phyloP scores from a whole-genome alignment of 2,113 vertebrate species.

The Microcebus tavaratra region DNA sequence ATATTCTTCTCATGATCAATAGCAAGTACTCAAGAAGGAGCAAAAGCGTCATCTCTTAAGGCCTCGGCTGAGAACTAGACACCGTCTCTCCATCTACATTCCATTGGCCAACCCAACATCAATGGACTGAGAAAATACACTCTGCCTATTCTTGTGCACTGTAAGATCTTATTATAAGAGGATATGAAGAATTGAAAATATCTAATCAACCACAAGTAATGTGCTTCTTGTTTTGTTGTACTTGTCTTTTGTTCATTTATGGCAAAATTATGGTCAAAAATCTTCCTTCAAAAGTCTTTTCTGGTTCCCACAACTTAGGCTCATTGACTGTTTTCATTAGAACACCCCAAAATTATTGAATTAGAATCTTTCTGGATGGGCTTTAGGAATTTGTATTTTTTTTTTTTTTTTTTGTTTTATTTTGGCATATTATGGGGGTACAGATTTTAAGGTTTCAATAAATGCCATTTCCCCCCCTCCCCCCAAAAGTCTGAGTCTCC shows the following conservation, averaged over 20 bases:
- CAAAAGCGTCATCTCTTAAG: neutral
- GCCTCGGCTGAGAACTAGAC: neutral
- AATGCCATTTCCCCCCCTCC: too few relatives aligned
- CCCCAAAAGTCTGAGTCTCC: too few relatives aligned
- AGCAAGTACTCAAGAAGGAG: neutral
- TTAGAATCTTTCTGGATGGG: neutral
- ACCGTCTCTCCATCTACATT: neutral
- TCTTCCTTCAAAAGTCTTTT: neutral
- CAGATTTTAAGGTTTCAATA: too few relatives aligned
- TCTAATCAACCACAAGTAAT: neutral
- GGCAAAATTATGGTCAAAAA: neutral
- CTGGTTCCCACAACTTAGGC: neutral
- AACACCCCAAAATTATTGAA: neutral
- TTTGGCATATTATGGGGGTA: too few relatives aligned
- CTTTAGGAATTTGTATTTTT: conserved; percentile 14
- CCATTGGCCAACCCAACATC: neutral
- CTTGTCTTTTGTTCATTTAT: neutral
- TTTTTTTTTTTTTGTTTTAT: too few relatives aligned
- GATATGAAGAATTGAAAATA: neutral
- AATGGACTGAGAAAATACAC: neutral
- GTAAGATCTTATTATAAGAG: neutral
- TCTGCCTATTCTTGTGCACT: neutral
- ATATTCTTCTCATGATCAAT: neutral
- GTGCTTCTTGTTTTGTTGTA: neutral
- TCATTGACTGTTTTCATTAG: neutral